A percentile compares a stretch with the other conserved stretches of the same genome.
Evolutionary conservation across 2,888 invertebrate species (phyloP).

Genomic region (Papilio demoleus): DNA sequence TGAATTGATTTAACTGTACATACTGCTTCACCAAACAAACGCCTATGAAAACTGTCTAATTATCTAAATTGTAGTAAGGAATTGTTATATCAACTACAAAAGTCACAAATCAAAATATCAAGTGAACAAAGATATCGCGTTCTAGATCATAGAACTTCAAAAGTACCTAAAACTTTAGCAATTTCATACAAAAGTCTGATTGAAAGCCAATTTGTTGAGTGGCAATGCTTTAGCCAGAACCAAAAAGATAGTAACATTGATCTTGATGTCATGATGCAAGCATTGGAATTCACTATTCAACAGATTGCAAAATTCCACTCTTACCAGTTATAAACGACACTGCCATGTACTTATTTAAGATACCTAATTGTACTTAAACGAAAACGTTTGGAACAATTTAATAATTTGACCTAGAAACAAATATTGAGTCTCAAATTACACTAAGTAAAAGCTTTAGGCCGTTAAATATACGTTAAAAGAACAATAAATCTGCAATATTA

Average conservation of each 20-base stretch:
- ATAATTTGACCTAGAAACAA: constrained; percentile 15
- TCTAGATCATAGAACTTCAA: background rate
- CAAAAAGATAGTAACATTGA: background rate
- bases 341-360: background rate
- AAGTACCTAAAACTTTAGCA: constrained; percentile 10
- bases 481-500: constrained; percentile 57
- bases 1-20: background rate
- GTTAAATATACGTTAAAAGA: constrained; percentile 56
- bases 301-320: background rate
- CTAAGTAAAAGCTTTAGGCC: constrained; percentile 43
- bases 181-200: constrained; percentile 2
- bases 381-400: background rate
- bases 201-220: constrained; percentile 7
- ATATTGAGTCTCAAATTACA: constrained; percentile 28
- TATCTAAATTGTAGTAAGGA: no score
- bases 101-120: background rate
- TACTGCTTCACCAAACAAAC: background rate
- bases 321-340: background rate
- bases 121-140: constrained; percentile 1
- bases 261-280: background rate
- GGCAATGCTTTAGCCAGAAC: background rate
- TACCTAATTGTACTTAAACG: background rate
- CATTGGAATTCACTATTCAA: background rate
- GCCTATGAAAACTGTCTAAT: no score
- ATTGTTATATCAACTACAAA: background rate